Percentiles rank a stretch among this genome's conserved stretches.
Conservation (phyloP, 2,888 invertebrate genomes). For the Ochlodes sylvanus region DNA sequence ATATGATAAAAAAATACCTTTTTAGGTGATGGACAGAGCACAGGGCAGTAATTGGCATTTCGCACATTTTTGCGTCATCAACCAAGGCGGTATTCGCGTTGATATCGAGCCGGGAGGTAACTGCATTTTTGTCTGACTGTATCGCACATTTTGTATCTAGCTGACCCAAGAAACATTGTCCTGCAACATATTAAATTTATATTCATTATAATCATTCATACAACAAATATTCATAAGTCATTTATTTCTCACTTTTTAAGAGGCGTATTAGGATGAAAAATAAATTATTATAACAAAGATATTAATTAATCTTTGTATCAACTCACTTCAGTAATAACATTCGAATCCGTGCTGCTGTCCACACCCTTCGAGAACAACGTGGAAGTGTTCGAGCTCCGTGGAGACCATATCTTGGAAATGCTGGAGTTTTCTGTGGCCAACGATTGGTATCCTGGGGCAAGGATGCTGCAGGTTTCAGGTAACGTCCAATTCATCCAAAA, state of each 20-base stretch:
- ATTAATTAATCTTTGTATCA: no score
- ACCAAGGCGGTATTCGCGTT: conserved; percentile 88
- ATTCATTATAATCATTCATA: no score
- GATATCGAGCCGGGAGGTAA: conserved; percentile 87
- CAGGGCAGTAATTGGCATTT: conserved; percentile 86
- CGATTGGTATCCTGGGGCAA: conserved; percentile 70
- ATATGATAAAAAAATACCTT: conserved; percentile 11
- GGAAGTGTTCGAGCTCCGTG: conserved; percentile 89
- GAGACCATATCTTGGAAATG: conserved; percentile 87
- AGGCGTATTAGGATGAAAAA: no score
- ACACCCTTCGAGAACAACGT: conserved; percentile 92
- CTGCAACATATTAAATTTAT: no score
- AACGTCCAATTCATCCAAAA: conserved; percentile 5
- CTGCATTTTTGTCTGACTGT: neutral
- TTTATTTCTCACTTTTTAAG: no score
- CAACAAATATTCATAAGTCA: no score
- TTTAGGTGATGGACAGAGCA: conserved; percentile 76
- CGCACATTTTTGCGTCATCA: conserved; percentile 87
- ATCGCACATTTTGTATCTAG: no score
- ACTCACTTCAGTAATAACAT: conserved; percentile 86
- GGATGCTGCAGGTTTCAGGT: conserved; percentile 87
- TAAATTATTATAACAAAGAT: no score
- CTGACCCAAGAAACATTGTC: no score
- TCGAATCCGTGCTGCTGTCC: conserved; percentile 87
- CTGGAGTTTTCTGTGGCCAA: conserved; percentile 84